Base-by-base conservation (phyloP, 1,140 invertebrate genomes). In the Eufriesea mexicana region DNA sequence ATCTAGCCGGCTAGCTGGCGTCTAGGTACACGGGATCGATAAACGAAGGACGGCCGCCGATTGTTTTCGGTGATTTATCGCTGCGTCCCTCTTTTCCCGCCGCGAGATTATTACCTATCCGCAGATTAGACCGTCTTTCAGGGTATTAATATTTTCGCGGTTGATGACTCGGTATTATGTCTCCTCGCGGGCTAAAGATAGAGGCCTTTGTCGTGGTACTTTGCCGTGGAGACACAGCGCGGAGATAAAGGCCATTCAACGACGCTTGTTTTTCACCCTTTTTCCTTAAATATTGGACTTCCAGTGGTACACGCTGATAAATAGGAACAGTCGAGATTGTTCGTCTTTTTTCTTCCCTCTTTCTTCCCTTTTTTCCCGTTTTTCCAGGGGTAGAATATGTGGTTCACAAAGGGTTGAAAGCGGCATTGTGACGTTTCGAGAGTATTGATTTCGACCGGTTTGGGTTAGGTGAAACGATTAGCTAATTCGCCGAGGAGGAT, bases 201-300 rank as follows among this genome's bases (percentile, higher is more conserved):
- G 42, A 64, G 45, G 59, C 45, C 74, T 76, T 76, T 76, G 74
- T 76, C 59, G 61, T 18, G 9, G 20, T 76, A 64, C 74, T 76
- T 76, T 64, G 74, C 74, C 51, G 20, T 47, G 74, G 59, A 76
- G 74, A 75, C 59, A 75, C 59, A 75, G 57, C 59, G 20, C 45
- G 23, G 59, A 49, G 73, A 76, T 76, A 76, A 76, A 76, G 61
- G 74, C 74, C 47, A 76, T 64, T 76, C 57, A 64, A 51, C 74
- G 74, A 64, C 47, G 74, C 59, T 76, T 76, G 57, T 62, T 61
- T 47, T 62, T 76, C 59, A 64, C 57, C 59, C 59, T 64, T 62
- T 64, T 76, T 64, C 47, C 59, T 76, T 76, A 76, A 76, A 76
- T 76, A 76, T 76, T 76, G 47, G 74, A 64, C 59, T n/a, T 64